Evolutionary conservation across 1,140 invertebrate genomes (phyloP).

Genomic region (Centruroides vittatus): DNA sequence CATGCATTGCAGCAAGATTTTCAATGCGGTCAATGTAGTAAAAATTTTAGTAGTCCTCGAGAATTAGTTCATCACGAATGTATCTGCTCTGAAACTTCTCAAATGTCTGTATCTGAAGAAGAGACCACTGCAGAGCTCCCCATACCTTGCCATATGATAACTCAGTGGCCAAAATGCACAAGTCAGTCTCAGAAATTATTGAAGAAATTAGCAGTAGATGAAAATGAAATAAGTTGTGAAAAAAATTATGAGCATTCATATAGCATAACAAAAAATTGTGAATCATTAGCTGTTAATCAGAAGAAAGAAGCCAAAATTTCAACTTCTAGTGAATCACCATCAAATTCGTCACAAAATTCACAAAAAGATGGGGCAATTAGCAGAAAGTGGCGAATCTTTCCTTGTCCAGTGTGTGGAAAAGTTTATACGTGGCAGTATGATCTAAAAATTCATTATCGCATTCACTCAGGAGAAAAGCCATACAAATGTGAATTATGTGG

Average conservation of each 20-base stretch:
- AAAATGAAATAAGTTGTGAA: neutral
- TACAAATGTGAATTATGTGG: slow-evolving; percentile 20
- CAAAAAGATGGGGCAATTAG: neutral
- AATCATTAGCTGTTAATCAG: neutral
- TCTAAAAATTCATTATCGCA: slow-evolving; percentile 13
- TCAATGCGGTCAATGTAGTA: neutral
- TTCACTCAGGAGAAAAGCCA: slow-evolving; percentile 21
- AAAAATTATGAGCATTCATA: neutral
- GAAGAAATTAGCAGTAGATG: too few relatives aligned
- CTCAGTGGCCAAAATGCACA: neutral
- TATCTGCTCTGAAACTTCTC: neutral
- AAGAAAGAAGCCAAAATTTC: neutral
- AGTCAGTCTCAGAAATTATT: neutral
- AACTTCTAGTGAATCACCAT: neutral
- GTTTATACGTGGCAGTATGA: slow-evolving; percentile 10
- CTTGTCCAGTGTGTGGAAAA: slow-evolving; percentile 7
- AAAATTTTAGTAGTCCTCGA: neutral
- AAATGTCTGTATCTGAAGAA: neutral
- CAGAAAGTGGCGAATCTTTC: neutral
- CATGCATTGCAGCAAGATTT: neutral
- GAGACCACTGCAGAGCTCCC: neutral
- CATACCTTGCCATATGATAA: neutral
- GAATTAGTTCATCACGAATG: neutral
- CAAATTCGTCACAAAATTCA: neutral
- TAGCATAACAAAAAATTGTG: neutral